Evolutionary conservation across 2,888 invertebrate species (phyloP), one percentile per base, ranked within the genome.

Genomic region (Cenopis cana): DNA sequence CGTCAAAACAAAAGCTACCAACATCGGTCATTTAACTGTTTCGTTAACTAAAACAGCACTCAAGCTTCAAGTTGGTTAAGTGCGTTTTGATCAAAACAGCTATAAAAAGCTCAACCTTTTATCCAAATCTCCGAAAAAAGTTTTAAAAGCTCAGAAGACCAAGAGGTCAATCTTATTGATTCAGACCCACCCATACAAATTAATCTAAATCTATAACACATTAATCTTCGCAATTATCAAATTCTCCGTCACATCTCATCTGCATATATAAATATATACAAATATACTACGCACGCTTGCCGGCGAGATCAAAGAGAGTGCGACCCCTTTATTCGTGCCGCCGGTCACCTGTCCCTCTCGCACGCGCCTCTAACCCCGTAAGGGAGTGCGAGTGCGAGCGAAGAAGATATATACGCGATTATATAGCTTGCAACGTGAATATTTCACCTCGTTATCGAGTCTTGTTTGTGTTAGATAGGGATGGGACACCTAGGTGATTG

Each of bases 371-470:
- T 79, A 80, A 78, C 81, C 76, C 74, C 82, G 78, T 82, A 86
- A 82, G 84, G 82, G 78, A 74, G 78, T 66, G 62, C 75, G 76
- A 75, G 91, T 82, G 88, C 78, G 86, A 93, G 81, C 57, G 88
- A 84, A 91, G 90, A 81, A 76, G 82, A 74, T 79, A 79, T 82
- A 85, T 76, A 82, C 79, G 86, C 87, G 91, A 89, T 90, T 91
- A 93, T 90, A 81, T 88, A 89, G 89, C 87, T 88, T 86, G 89
- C 91, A 88, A 90, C 88, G 93, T 93, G 93, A 92, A 93, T 93
- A 93, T 93, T 93, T 93, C 93, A 93, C 93, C 93, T 93, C 93
- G 93, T 93, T 93, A 93, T 92, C 93, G 90, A 87, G 90, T 88
- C 90, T 92, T 93, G 93, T 93, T 93, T 93, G 92, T 90, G 92